phyloP scores from a whole-genome alignment of 2,888 invertebrate species.

The Fabriciana adippe region DNA sequence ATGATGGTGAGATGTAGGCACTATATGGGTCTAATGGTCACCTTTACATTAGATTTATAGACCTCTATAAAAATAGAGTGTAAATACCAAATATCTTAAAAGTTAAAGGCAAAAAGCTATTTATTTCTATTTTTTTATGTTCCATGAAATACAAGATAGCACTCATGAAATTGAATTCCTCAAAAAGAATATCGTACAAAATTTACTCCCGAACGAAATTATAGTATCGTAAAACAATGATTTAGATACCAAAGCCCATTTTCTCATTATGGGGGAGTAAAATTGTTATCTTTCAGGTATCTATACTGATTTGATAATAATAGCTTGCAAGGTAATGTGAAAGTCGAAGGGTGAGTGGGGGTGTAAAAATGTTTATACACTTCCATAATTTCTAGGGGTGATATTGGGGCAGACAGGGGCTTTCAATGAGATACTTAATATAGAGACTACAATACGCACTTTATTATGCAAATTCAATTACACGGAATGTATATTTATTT shows the following conservation, averaged over 20 bases:
- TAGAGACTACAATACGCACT: slow-evolving; percentile 62
- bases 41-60: too few relatives aligned
- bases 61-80: too few relatives aligned
- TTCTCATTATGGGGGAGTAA: slow-evolving; percentile 68
- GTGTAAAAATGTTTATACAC: slow-evolving; percentile 82
- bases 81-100: too few relatives aligned
- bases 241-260: slow-evolving; percentile 69
- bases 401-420: slow-evolving; percentile 68
- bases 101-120: background rate
- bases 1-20: too few relatives aligned
- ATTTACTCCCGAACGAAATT: slow-evolving; percentile 54
- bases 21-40: too few relatives aligned
- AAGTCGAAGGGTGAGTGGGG: slow-evolving; percentile 64
- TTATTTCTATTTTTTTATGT: background rate
- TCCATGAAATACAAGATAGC: background rate
- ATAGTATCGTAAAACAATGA: slow-evolving; percentile 77
- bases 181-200: slow-evolving; percentile 26
- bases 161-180: slow-evolving; percentile 21
- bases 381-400: slow-evolving; percentile 81
- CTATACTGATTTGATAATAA: slow-evolving; percentile 82
- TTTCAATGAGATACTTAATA: slow-evolving; percentile 72
- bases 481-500: background rate
- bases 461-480: slow-evolving; percentile 5
- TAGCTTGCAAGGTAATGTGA: slow-evolving; percentile 70
- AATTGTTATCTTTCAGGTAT: slow-evolving; percentile 69